Evolutionary conservation across 2,888 invertebrate genomes (phyloP).

Genomic region (Subacronicta megacephala): DNA sequence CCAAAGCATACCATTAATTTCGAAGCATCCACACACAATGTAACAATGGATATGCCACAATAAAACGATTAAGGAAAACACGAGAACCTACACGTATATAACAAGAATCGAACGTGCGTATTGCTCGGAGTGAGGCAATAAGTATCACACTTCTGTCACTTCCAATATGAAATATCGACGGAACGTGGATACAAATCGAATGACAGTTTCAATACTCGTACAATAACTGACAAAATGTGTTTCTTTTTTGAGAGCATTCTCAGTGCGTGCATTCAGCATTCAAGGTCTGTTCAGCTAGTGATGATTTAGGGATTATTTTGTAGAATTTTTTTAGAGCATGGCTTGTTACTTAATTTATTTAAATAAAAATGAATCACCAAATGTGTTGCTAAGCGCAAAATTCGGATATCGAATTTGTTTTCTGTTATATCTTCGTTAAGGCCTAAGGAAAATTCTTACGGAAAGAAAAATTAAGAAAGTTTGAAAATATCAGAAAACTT

Average conservation of each 20-base stretch:
- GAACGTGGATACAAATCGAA: conserved; percentile 23
- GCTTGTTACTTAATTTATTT: too few species aligned
- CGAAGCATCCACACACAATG: conserved; percentile 13
- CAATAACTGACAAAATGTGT: conserved; percentile 7
- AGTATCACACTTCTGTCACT: conserved; percentile 46
- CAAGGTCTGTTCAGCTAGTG: background rate
- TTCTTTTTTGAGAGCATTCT: background rate
- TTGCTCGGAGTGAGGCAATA: conserved; percentile 28
- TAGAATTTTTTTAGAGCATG: background rate
- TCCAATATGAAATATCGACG: conserved; percentile 35
- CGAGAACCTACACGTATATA: conserved; percentile 21
- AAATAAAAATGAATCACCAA: too few species aligned
- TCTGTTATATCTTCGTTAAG: too few species aligned
- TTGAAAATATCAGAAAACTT: too few species aligned
- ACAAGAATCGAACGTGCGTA: conserved; percentile 31
- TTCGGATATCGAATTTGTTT: too few species aligned
- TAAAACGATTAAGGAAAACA: conserved; percentile 46
- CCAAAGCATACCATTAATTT: conserved; percentile 25
- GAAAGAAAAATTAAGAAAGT: too few species aligned
- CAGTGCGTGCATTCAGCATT: too few species aligned
- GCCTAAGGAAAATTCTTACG: too few species aligned
- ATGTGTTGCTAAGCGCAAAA: too few species aligned
- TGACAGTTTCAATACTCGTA: conserved; percentile 27
- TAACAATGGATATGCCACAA: conserved; percentile 34
- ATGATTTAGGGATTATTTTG: background rate